Conservation (phyloP, 2,888 invertebrate species). For the Melanostoma scalare region DNA sequence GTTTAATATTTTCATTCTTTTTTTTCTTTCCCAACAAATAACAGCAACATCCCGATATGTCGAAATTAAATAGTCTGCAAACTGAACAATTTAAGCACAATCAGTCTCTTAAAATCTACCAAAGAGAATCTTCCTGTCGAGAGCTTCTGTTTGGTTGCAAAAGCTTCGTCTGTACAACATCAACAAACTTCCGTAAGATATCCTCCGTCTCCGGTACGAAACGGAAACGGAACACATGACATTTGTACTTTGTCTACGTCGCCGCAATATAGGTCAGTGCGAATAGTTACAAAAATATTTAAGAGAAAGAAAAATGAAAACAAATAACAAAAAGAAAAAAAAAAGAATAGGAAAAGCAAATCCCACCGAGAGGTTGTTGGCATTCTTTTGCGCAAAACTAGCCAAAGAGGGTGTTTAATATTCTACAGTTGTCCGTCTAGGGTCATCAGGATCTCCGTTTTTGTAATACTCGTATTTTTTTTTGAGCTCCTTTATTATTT, state of each 20-base stretch:
- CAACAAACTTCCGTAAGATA: constrained; percentile 58
- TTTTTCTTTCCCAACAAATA: too few species aligned
- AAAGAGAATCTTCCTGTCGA: constrained; percentile 23
- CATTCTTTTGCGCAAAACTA: constrained; percentile 60
- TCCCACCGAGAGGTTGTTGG: constrained; percentile 54
- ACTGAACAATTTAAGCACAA: neutral
- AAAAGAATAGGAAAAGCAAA: neutral
- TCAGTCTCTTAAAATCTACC: constrained; percentile 45
- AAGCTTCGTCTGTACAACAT: constrained; percentile 51
- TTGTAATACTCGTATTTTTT: constrained; percentile 8
- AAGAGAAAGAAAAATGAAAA: constrained; percentile 1
- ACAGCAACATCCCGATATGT: neutral
- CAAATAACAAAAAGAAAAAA: neutral
- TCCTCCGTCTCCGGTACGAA: constrained; percentile 39
- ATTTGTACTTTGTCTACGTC: constrained; percentile 24
- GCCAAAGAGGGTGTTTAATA: constrained; percentile 62
- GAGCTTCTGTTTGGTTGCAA: constrained; percentile 47
- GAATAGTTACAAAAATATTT: constrained; percentile 41
- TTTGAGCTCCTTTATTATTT: constrained; percentile 40
- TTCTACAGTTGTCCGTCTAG: constrained; percentile 71
- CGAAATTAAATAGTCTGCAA: constrained; percentile 25
- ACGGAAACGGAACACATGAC: constrained; percentile 65
- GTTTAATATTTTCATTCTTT: too few species aligned
- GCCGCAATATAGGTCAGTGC: constrained; percentile 51
- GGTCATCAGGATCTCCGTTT: constrained; percentile 58